Evolutionary conservation across 2,113 vertebrate genomes (phyloP), one percentile per base, ranked within the genome.

Genomic region (Orcinus orca): DNA sequence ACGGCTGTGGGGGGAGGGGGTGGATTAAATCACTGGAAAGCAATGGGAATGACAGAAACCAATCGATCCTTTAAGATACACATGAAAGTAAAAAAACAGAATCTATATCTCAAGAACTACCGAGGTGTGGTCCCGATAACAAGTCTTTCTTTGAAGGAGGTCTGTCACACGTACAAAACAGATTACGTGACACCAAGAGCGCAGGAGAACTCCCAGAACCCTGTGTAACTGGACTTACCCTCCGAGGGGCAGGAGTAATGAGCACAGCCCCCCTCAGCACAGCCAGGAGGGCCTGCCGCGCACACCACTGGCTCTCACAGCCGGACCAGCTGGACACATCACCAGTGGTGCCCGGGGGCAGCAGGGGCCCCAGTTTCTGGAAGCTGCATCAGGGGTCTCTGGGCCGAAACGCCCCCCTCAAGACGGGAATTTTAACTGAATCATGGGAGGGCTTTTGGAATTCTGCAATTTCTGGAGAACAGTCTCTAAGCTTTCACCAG

Each of bases 341-440:
- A 21, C 1, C 2, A 0, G 41, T 1, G 5, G 33, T 1, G 26
- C 26, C n/a, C 15, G 10, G 0, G 4, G 38, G 4, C 15, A 0
- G 0, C 0, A 15, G 60, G 0, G 7, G 63, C 36, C 5, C 4
- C 0, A n/a, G 41, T 3, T 83, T 65, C 77, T 60, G 26, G 33
- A 44, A 13, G 14, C 1, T 10, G 53, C 25, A 0, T 2, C 1
- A 26, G 1, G 74, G 44, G 58, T 44, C 25, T 2, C 9, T 1
- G 6, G 65, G 31, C 55, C 36, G 12, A 1, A 11, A 29, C 11
- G 3, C 2, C 3, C 10, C 67, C 9, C 3, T 6, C 1, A 25
- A 33, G 31, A 41, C 5, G n/a, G 15, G 74, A 41, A 53, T 33
- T 53, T 25, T 0, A 62, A 9, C 10, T 38, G 26, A 3, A 2